Conservation (phyloP, 2,888 invertebrate genomes). For the Drosophila neotestacea region DNA sequence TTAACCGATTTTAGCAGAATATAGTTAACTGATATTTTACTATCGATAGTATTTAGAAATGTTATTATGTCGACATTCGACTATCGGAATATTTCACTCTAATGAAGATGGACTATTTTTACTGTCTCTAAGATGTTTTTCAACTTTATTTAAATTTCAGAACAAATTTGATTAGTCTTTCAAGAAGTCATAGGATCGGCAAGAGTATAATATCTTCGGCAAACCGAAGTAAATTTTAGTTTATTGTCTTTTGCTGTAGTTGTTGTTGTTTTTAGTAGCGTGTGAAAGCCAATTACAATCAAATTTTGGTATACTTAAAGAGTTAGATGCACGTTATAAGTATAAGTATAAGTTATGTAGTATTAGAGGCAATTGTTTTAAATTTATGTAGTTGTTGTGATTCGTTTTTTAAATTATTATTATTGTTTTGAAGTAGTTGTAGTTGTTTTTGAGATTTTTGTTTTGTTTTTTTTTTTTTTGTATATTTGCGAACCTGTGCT, state of each 20-base stretch:
- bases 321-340: slow-evolving; percentile 55
- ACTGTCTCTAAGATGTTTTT: no score
- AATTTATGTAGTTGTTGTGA: slow-evolving; percentile 26
- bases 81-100: no score
- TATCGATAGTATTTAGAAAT: background rate
- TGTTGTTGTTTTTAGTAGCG: slow-evolving; percentile 53
- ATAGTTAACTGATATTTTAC: background rate
- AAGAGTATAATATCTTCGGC: slow-evolving; percentile 31
- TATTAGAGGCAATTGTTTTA: slow-evolving; percentile 30
- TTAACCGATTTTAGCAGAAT: no score
- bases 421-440: slow-evolving; percentile 13
- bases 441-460: slow-evolving; percentile 1
- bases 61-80: no score
- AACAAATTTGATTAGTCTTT: background rate
- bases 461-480: slow-evolving; percentile 32
- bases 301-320: slow-evolving; percentile 29
- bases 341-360: slow-evolving; percentile 7
- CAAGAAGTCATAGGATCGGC: slow-evolving; percentile 7
- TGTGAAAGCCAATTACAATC: slow-evolving; percentile 63
- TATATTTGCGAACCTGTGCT: slow-evolving; percentile 93
- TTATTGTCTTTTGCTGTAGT: slow-evolving; percentile 1
- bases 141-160: no score
- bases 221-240: slow-evolving; percentile 20
- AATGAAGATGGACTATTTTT: no score
- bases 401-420: slow-evolving; percentile 32